These are phyloP conservation scores for Monopterus albus DNA, from an alignment of 2,113 vertebrate genomes.

Conservation along the genomic window DNA sequence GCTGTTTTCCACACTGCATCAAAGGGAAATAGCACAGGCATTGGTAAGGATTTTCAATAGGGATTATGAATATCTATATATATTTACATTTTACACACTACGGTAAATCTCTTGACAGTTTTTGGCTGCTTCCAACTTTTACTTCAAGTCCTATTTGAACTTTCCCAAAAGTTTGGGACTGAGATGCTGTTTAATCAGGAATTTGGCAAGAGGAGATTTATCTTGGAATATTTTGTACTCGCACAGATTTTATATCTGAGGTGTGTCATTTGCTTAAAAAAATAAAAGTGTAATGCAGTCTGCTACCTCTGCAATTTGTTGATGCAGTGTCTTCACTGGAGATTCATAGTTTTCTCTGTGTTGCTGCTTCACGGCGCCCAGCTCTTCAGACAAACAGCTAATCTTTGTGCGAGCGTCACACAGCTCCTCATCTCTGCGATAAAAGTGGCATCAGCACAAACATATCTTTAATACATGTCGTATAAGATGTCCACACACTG, in stretches of 20 bases:
- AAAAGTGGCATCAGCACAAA: neutral
- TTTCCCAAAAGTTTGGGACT: too few species aligned
- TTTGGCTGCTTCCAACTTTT: neutral
- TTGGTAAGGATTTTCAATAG: constrained; percentile 17
- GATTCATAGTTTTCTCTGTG: neutral
- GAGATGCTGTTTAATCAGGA: neutral
- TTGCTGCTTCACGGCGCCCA: neutral
- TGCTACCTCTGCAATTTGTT: constrained; percentile 11
- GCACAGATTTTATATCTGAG: neutral
- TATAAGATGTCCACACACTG: neutral
- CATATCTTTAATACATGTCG: neutral
- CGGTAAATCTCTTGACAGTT: constrained; percentile 17
- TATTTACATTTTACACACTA: constrained; percentile 15
- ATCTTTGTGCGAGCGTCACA: constrained; percentile 1
- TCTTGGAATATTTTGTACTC: neutral
- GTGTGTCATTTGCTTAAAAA: neutral
- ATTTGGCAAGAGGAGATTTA: neutral
- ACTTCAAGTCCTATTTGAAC: too few species aligned
- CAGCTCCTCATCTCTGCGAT: constrained; percentile 12
- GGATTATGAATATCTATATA: constrained; percentile 11
- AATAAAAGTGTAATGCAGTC: neutral
- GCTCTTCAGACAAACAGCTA: neutral
- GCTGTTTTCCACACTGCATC: neutral
- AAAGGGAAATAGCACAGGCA: constrained; percentile 8
- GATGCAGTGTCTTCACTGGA: neutral